These are phyloP conservation scores for Mylabris sibirica DNA, from an alignment of 2,888 invertebrate genomes.

Conservation along the genomic window DNA sequence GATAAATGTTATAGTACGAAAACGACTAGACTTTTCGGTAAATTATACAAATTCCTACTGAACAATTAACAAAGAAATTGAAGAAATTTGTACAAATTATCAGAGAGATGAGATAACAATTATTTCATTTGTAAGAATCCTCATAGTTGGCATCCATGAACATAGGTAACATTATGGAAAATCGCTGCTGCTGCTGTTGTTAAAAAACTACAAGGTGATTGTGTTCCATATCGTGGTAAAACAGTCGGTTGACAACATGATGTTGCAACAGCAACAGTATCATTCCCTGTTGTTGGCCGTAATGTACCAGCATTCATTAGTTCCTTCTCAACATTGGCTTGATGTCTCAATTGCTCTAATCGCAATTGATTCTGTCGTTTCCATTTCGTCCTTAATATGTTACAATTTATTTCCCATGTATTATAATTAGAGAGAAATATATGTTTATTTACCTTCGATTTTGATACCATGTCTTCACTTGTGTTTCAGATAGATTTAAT, in stretches of 20 bases:
- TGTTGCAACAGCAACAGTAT: slow-evolving; percentile 35
- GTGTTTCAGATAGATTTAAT: slow-evolving; percentile 88
- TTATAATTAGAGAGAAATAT: background rate
- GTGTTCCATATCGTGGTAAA: slow-evolving; percentile 54
- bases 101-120: background rate
- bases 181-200: slow-evolving; percentile 76
- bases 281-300: slow-evolving; percentile 40
- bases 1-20: background rate
- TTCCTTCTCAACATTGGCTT: slow-evolving; percentile 80
- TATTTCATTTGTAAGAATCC: background rate
- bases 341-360: slow-evolving; percentile 84
- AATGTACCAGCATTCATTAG: slow-evolving; percentile 57
- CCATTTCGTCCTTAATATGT: slow-evolving; percentile 81
- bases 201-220: slow-evolving; percentile 69
- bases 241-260: slow-evolving; percentile 57
- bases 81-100: slow-evolving; percentile 8
- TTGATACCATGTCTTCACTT: slow-evolving; percentile 96
- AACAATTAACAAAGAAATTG: slow-evolving; percentile 5
- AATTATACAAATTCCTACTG: slow-evolving; percentile 13
- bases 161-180: slow-evolving; percentile 77
- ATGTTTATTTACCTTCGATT: slow-evolving; percentile 73
- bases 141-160: slow-evolving; percentile 76
- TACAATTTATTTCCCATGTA: background rate
- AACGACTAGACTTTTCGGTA: background rate
- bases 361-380: slow-evolving; percentile 88